Percentiles rank a stretch among this genome's conserved stretches.
Conservation (phyloP, 2,888 invertebrate species). For the Tipula lateralis region DNA sequence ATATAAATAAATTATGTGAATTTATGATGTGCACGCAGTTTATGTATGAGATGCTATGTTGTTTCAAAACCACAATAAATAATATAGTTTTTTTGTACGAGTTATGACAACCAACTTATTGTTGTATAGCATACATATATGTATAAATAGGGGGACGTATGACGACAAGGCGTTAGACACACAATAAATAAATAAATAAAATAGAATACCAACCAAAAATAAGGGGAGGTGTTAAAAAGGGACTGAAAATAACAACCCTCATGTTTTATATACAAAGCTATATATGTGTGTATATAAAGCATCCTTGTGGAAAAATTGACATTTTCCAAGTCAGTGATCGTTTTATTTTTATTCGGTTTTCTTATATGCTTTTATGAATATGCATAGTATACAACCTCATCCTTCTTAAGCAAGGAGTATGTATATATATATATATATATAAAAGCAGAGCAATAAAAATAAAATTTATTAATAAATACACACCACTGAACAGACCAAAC, state of each 20-base stretch:
- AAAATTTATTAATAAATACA: conserved; percentile 12
- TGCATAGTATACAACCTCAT: background rate
- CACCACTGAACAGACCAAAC: background rate
- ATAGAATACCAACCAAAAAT: conserved; percentile 11
- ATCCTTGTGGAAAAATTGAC: conserved; percentile 11
- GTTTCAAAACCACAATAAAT: conserved; percentile 5
- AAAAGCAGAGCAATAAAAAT: conserved; percentile 7
- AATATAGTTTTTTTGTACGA: background rate
- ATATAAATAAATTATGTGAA: conserved; percentile 13
- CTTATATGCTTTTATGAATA: background rate
- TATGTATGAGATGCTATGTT: background rate
- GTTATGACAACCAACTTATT: conserved; percentile 9
- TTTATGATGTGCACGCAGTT: background rate
- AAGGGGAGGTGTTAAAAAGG: conserved; percentile 24
- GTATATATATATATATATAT: no score
- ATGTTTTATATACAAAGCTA: background rate
- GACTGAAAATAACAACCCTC: background rate
- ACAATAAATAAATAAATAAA: conserved; percentile 15
- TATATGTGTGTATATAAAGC: background rate
- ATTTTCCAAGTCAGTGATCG: conserved; percentile 19
- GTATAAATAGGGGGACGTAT: background rate
- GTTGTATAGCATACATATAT: background rate
- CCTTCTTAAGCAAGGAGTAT: background rate
- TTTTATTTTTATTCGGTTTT: background rate
- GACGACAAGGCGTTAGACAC: background rate